Evolutionary conservation across 2,113 vertebrate genomes (phyloP).

Genomic region (Coracopsis vasa): DNA sequence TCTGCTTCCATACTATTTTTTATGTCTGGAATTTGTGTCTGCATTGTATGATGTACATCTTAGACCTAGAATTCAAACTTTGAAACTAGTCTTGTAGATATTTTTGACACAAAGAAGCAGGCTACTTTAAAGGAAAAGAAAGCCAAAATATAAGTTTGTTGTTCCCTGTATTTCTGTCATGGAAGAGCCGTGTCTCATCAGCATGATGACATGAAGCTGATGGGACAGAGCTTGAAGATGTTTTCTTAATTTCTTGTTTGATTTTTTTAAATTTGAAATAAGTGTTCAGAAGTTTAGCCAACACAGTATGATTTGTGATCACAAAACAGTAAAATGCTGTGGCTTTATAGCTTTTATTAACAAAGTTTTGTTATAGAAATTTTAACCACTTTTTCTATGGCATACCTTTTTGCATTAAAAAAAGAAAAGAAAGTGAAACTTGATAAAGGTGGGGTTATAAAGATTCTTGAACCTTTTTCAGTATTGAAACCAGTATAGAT

Average conservation of each 20-base stretch:
- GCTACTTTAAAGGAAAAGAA: not conserved
- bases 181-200: not conserved
- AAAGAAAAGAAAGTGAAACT: not conserved
- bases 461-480: not conserved
- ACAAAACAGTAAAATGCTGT: not conserved
- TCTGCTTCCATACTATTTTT: not conserved
- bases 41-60: not conserved
- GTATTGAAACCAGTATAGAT: not conserved
- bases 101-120: not conserved
- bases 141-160: not conserved
- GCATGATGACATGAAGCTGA: not conserved
- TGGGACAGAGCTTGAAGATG: not conserved
- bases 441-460: not conserved
- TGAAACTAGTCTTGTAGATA: not conserved
- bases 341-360: not conserved
- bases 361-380: not conserved
- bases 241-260: not conserved
- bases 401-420: not conserved
- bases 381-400: not conserved
- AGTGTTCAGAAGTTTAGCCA: not conserved
- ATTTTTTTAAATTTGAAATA: not conserved
- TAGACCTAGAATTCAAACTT: not conserved
- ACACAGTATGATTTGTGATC: not conserved
- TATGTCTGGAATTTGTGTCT: not conserved
- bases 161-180: not conserved